A percentile compares a stretch with the other conserved stretches of the same genome.
Conservation (phyloP, 2,113 vertebrate genomes). For the Bostrychus sinensis region DNA sequence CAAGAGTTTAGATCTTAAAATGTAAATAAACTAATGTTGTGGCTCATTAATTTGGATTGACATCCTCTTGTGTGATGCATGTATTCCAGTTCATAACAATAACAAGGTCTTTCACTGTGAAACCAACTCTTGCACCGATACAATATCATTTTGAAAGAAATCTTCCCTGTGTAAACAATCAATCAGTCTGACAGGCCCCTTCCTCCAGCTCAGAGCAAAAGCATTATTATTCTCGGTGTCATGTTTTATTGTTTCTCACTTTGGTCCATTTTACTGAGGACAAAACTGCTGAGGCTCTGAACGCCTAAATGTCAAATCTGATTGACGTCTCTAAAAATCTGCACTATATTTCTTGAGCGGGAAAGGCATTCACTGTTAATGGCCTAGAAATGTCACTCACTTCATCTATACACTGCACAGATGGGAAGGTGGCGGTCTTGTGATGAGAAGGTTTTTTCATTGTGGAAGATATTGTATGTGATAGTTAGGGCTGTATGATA, state of each 20-base stretch:
- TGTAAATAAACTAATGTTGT: conserved; percentile 23
- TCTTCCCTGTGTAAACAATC: conserved; percentile 9
- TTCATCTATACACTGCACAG: conserved; percentile 20
- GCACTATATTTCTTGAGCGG: conserved; percentile 19
- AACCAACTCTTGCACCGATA: conserved; percentile 2
- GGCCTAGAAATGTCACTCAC: conserved; percentile 66
- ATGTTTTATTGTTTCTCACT: conserved; percentile 39
- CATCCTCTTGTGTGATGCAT: conserved; percentile 6
- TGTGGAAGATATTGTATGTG: not conserved
- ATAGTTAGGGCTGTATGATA: too few species aligned
- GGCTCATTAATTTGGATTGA: conserved; percentile 8
- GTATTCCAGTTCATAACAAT: conserved; percentile 13
- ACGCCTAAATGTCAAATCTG: conserved; percentile 61
- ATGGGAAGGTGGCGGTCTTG: too few species aligned
- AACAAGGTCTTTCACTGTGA: not conserved
- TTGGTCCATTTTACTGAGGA: conserved; percentile 22
- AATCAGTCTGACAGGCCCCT: conserved; percentile 1
- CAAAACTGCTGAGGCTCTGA: conserved; percentile 25
- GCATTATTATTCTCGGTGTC: conserved; percentile 9
- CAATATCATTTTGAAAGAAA: not conserved
- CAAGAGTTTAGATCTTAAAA: conserved; percentile 19
- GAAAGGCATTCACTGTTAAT: conserved; percentile 44
- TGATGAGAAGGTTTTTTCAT: too few species aligned
- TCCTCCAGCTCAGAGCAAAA: conserved; percentile 20
- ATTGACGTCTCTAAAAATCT: conserved; percentile 55